Conservation (phyloP, 2,113 vertebrate species). For the Galeopterus variegatus region DNA sequence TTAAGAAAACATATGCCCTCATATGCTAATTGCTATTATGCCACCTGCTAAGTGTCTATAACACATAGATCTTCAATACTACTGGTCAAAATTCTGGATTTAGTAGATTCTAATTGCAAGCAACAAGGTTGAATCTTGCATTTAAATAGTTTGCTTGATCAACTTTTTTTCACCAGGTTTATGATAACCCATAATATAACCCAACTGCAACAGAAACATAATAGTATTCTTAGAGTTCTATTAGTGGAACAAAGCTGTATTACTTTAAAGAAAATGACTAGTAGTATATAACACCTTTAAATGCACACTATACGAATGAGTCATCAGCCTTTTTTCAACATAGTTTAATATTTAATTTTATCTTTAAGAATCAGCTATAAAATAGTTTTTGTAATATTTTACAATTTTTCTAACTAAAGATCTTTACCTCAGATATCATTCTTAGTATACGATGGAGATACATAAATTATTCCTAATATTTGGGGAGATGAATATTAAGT, state of each 20-base stretch:
- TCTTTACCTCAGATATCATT: neutral
- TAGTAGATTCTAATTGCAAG: neutral
- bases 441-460: neutral
- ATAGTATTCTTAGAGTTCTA: neutral
- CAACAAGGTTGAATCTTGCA: neutral
- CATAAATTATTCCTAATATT: neutral
- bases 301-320: neutral
- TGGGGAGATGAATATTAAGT: neutral
- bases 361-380: neutral
- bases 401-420: neutral
- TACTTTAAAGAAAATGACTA: neutral
- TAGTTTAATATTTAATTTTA: neutral
- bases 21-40: neutral
- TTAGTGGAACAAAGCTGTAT: neutral
- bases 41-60: neutral
- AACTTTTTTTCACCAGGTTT: neutral
- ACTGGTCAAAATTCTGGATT: neutral
- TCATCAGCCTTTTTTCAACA: neutral
- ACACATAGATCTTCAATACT: neutral
- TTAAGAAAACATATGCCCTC: neutral
- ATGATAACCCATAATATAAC: neutral
- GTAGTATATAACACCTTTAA: neutral
- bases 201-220: neutral
- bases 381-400: neutral
- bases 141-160: neutral